A percentile compares a stretch with the other conserved stretches of the same genome.
These are phyloP conservation scores for Forpus xanthops DNA, from an alignment of 2,797 vertebrate genomes.

Conservation along the genomic window DNA sequence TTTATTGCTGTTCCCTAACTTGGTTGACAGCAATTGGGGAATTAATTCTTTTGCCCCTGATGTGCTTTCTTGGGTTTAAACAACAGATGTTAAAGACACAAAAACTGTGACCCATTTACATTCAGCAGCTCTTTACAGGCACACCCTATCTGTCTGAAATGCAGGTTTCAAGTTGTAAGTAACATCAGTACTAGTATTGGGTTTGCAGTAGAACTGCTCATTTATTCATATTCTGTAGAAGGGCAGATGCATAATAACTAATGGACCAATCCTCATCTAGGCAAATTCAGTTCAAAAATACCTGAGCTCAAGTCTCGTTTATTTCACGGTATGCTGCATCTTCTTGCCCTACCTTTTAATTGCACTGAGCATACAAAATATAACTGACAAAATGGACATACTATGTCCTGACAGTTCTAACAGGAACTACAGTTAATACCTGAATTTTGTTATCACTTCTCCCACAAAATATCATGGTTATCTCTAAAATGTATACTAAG, in stretches of 20 bases:
- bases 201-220: background rate
- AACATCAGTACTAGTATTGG: background rate
- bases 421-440: background rate
- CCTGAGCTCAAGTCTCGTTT: background rate
- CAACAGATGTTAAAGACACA: slow-evolving; percentile 83
- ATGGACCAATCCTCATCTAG: background rate
- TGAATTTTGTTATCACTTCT: background rate
- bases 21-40: slow-evolving; percentile 84
- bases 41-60: slow-evolving; percentile 86
- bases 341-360: background rate
- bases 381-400: background rate
- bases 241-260: background rate
- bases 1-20: slow-evolving; percentile 83
- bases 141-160: slow-evolving; percentile 40
- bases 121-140: slow-evolving; percentile 44
- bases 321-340: background rate
- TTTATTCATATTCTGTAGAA: background rate
- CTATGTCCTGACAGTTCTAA: background rate
- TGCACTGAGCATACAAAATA: background rate
- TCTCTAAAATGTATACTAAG: background rate
- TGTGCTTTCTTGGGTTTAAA: slow-evolving; percentile 87
- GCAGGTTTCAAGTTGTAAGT: slow-evolving; percentile 12
- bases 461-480: background rate
- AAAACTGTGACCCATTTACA: slow-evolving; percentile 77
- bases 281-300: background rate